phyloP scores from a whole-genome alignment of 2,888 invertebrate genomes.

The Biston stratarius region DNA sequence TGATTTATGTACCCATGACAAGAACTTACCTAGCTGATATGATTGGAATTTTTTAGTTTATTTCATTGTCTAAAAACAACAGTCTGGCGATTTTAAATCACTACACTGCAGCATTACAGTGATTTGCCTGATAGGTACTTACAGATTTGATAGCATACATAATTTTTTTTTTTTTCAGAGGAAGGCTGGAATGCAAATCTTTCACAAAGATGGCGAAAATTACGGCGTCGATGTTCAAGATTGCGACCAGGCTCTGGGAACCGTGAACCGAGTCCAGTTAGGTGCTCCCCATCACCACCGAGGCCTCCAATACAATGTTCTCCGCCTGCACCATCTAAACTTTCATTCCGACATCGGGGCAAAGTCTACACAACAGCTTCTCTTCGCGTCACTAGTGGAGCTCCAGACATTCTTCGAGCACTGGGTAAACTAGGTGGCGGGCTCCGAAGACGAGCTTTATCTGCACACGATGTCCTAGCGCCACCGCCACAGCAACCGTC shows the following conservation, averaged over 20 bases:
- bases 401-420: slow-evolving; percentile 89
- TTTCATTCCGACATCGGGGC: slow-evolving; percentile 81
- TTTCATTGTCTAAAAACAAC: not conserved
- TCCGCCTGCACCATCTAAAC: slow-evolving; percentile 78
- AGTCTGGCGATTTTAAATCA: not conserved
- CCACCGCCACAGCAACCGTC: slow-evolving; percentile 85
- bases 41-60: not conserved
- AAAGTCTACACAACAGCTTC: slow-evolving; percentile 84
- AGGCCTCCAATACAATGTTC: slow-evolving; percentile 81
- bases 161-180: slow-evolving; percentile 81
- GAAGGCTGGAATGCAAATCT: slow-evolving; percentile 91
- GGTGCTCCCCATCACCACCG: slow-evolving; percentile 86
- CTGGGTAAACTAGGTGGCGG: slow-evolving; percentile 90
- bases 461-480: slow-evolving; percentile 89
- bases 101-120: not conserved
- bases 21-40: too few relatives aligned
- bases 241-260: slow-evolving; percentile 88
- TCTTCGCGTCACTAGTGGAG: slow-evolving; percentile 83
- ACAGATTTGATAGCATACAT: not conserved
- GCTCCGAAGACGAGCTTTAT: slow-evolving; percentile 88
- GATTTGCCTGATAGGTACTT: not conserved
- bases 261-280: slow-evolving; percentile 84
- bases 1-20: too few relatives aligned
- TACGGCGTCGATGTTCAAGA: slow-evolving; percentile 90
- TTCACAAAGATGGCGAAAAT: slow-evolving; percentile 91